Conservation (phyloP, 1,140 invertebrate genomes). For the Prorops nasuta region DNA sequence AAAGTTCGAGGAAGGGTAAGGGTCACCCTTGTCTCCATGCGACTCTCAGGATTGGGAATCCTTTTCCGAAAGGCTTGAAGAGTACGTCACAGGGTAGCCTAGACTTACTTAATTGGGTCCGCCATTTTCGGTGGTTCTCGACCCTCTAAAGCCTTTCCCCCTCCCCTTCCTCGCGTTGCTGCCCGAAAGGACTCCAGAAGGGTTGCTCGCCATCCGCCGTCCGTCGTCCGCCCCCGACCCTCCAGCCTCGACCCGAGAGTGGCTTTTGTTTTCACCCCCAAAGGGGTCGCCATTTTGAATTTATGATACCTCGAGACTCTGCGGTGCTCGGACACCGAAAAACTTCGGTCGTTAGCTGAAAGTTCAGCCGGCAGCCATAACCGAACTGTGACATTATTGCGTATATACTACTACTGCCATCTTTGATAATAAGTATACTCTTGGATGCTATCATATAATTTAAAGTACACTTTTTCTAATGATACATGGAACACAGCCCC, state of each 20-base stretch:
- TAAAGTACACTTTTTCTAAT: too few relatives aligned
- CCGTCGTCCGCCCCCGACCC: conserved; percentile 12
- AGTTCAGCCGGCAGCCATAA: conserved; percentile 43
- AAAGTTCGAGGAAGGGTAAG: too few relatives aligned
- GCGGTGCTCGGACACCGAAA: conserved; percentile 49
- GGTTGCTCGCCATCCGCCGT: conserved; percentile 39
- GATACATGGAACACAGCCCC: too few relatives aligned
- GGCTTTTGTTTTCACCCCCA: conserved; percentile 55
- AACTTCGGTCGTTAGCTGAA: conserved; percentile 55
- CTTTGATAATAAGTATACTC: too few relatives aligned
- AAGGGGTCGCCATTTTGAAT: conserved; percentile 56
- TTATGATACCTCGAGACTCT: conserved; percentile 50
- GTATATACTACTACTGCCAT: too few relatives aligned
- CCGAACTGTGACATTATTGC: too few relatives aligned
- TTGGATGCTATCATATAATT: too few relatives aligned
- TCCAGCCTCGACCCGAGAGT: conserved; percentile 31
- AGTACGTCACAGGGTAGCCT: conserved; percentile 33
- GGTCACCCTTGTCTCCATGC: too few relatives aligned
- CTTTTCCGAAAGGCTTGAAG: too few relatives aligned
- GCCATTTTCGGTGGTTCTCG: conserved; percentile 55
- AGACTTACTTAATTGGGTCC: conserved; percentile 54
- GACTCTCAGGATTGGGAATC: too few relatives aligned
- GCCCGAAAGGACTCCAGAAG: conserved; percentile 40
- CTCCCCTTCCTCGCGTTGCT: conserved; percentile 9
- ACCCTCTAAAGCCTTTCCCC: conserved; percentile 39